Evolutionary conservation across 2,888 invertebrate species (phyloP), one percentile per base, ranked within the genome.

Genomic region (Lasius platythorax): DNA sequence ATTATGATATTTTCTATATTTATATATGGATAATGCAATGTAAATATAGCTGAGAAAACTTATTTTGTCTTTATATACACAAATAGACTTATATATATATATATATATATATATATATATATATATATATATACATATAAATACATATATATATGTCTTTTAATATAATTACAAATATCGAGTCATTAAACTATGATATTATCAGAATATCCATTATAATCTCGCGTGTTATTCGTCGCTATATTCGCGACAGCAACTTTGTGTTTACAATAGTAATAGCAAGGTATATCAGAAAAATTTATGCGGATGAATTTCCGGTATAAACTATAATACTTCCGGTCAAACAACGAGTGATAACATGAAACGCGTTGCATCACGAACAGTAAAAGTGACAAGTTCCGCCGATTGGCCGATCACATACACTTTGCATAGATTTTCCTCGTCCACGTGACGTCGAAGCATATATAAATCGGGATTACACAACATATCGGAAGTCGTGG

Each of bases 381-480:
- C 33, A 46, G 82, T 82, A 82, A 82, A 82, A 82, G 82, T 76
- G 76, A 82, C 75, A 82, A 82, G 82, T 82, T 82, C 82, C 82
- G 82, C 82, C 82, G 76, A 75, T 82, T 64, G 82, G 53, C 53
- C 43, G 64, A 76, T 82, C 53, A 53, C n/a, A n/a, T 53, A 53
- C 8, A 61, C 12, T 82, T 64, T 43, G 53, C 82, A 82, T 53
- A 66, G 37, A 76, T 43, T 75, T 66, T 73, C 50, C n/a, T 53
- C n/a, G 50, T 23, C 2, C 81, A 64, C 18, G 53, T 66, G 40
- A 18, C 15, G n/a, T 82, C 37, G 8, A 79, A 61, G 53, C 12
- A 23, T 74, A 53, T 40, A 64, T 82, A 75, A 82, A 82, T 75
- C 40, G 28, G 9, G 12, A 76, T 82, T 82, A 66, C 18, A 30